These are phyloP conservation scores for Ostrea edulis DNA, from an alignment of 1,140 invertebrate species.

Conservation along the genomic window DNA sequence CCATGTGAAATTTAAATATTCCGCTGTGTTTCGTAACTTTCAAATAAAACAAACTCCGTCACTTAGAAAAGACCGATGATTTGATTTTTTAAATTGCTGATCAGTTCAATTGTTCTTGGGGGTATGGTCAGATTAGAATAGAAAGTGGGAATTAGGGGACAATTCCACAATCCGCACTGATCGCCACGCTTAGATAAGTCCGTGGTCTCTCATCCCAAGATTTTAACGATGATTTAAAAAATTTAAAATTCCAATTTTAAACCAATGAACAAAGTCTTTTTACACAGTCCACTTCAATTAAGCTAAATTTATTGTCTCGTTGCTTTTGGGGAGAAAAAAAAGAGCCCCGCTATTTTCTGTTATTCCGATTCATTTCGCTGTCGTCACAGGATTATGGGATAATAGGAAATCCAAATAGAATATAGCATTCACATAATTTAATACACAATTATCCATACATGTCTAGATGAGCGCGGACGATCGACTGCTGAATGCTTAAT, in stretches of 20 bases:
- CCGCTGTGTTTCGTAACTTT: not conserved
- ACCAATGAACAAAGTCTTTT: constrained; percentile 37
- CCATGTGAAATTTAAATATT: not conserved
- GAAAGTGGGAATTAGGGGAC: not conserved
- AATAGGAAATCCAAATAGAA: constrained; percentile 36
- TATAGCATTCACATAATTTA: constrained; percentile 31
- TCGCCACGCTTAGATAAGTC: constrained; percentile 18
- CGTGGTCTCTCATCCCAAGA: not conserved
- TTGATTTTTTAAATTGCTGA: not conserved
- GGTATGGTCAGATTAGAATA: not conserved
- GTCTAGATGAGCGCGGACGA: constrained; percentile 24
- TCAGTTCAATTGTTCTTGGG: not conserved
- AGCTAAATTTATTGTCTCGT: constrained; percentile 1
- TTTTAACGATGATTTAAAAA: constrained; percentile 30
- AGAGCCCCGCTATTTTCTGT: not conserved
- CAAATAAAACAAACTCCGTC: not conserved
- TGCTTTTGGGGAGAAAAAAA: not conserved
- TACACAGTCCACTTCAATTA: constrained; percentile 9
- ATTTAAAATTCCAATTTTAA: constrained; percentile 19
- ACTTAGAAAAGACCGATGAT: not conserved
- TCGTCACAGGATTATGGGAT: constrained; percentile 20
- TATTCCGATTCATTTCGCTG: constrained; percentile 4
- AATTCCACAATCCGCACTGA: constrained; percentile 15
- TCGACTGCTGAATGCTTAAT: constrained; percentile 22
- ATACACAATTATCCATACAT: constrained; percentile 37